These are phyloP conservation scores for Sialia sialis DNA, from an alignment of 2,113 vertebrate genomes.

Conservation along the genomic window DNA sequence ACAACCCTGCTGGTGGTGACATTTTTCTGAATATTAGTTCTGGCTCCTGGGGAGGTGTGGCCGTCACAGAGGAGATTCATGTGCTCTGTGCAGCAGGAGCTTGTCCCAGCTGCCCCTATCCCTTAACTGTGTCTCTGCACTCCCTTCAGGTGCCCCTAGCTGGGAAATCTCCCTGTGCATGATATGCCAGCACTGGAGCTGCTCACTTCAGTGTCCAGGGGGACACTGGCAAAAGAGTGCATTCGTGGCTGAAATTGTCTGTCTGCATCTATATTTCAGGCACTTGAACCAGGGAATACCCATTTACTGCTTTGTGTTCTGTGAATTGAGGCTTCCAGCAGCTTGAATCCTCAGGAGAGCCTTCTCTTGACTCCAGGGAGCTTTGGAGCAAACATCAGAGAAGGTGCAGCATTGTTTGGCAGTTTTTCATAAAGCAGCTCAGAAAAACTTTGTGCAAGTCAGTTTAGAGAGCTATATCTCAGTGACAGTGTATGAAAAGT, in stretches of 20 bases:
- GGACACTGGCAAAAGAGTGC: background rate
- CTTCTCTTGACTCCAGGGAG: background rate
- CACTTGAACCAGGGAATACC: background rate
- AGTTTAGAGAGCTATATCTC: background rate
- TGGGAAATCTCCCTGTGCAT: background rate
- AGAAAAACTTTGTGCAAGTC: background rate
- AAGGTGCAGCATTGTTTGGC: background rate
- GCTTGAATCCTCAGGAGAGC: background rate
- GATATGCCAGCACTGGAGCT: background rate
- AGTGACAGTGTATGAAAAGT: background rate
- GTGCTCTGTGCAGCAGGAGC: no score
- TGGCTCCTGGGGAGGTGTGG: background rate
- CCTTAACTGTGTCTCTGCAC: background rate
- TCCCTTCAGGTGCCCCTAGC: background rate
- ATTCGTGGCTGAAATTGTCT: background rate
- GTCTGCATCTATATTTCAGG: background rate
- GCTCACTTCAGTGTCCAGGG: background rate
- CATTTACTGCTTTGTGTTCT: background rate
- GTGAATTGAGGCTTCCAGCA: background rate
- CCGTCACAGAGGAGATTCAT: background rate
- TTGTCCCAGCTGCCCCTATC: background rate
- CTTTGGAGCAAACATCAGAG: background rate
- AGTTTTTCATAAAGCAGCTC: background rate
- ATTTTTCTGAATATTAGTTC: background rate
- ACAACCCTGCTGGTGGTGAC: background rate